Base-by-base conservation (phyloP, 2,797 vertebrate species). In the Sebastes hopkinsi region DNA sequence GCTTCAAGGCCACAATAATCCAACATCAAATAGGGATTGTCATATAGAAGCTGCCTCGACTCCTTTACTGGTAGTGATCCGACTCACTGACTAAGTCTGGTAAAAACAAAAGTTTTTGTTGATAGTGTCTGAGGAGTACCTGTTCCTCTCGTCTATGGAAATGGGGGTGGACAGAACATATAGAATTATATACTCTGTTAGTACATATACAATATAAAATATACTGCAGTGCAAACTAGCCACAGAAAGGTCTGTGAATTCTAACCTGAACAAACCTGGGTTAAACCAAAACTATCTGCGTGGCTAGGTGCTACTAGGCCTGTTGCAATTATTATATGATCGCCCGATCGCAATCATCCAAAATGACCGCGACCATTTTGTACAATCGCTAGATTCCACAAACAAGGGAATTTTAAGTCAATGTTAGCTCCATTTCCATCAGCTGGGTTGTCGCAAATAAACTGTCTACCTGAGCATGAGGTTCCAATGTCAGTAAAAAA, bases 51-150 rank as follows among this genome's bases (percentile, higher is more conserved):
- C 72, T 22, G 58, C 29, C 25, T 1, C n/a, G 29, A 72, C 20
- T 67, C 13, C 54, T 65, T 70, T 67, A 66, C 75, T 74, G 73
- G 46, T 13, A 74, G 38, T 68, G 62, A 64, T 34, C 50, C 52
- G 20, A 46, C 56, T 71, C 55, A 67, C 38, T 56, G 18, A 66
- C 59, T 30, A 29, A 4, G 13, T 76, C 22, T 71, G 59, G 59
- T 22, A 58, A 60, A 38, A 38, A 38, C 36, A 38, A 38, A 38
- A 8, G 16, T 20, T 61, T 50, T 61, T 22, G 12, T 38, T 59
- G 12, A 46, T 14, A 16, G 25, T 22, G 20, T 50, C n/a, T 5
- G 4, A 27, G 10, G 34, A 38, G 58, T 30, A 30, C 29, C 58
- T 18, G 20, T 25, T 8, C 23, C 38, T 22, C 23, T 10, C 9